Conservation (phyloP, 2,797 vertebrate genomes). For the Emys orbicularis region DNA sequence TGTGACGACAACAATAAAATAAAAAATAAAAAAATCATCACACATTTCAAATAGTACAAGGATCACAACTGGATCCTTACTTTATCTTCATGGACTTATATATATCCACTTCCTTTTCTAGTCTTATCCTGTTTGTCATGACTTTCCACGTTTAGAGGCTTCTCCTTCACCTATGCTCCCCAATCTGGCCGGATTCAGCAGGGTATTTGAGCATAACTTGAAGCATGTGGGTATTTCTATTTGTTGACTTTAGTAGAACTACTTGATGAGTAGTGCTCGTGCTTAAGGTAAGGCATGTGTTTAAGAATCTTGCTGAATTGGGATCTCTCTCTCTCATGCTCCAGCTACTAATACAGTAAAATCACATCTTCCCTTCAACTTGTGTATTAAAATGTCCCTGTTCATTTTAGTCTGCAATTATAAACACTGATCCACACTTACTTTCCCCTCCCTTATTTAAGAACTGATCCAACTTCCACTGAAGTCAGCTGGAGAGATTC, state of each 20-base stretch:
- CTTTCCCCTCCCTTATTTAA: neutral
- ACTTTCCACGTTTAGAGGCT: rapidly evolving
- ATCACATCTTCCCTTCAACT: slow-evolving; percentile 6
- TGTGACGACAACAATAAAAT: slow-evolving; percentile 52
- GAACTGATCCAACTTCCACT: neutral
- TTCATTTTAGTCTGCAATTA: slow-evolving; percentile 28
- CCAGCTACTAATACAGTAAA: neutral
- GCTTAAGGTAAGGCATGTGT: rapidly evolving
- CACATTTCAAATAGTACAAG: neutral
- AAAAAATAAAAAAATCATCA: neutral
- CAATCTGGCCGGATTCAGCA: rapidly evolving
- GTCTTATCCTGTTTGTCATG: rapidly evolving
- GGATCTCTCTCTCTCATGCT: neutral
- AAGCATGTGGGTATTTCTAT: neutral
- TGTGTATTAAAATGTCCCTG: neutral
- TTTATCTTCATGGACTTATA: rapidly evolving
- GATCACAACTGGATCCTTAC: rapidly evolving
- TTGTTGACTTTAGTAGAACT: neutral
- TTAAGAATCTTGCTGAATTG: neutral
- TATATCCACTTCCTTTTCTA: rapidly evolving
- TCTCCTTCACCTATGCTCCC: rapidly evolving
- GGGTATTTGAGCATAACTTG: neutral
- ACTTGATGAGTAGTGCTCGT: neutral
- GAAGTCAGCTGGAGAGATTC: neutral
- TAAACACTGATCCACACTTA: neutral